These are phyloP conservation scores for Bujurquina vittata DNA, from an alignment of 2,113 vertebrate genomes.

Conservation along the genomic window DNA sequence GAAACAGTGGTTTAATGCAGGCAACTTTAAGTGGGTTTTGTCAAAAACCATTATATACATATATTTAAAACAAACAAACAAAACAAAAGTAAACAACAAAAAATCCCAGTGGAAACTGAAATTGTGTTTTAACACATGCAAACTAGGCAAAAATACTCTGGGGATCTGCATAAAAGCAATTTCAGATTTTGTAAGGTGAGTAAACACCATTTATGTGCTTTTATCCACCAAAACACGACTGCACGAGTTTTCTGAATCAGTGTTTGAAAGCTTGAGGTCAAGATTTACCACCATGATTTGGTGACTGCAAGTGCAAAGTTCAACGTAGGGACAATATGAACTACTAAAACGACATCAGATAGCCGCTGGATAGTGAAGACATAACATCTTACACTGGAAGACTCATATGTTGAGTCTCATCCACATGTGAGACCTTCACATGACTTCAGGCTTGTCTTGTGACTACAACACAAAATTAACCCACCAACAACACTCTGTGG, in stretches of 20 bases:
- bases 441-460: neutral
- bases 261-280: conserved; percentile 2
- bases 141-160: conserved; percentile 4
- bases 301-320: neutral
- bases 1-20: neutral
- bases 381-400: neutral
- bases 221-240: neutral
- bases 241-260: neutral
- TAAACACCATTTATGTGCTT: conserved; percentile 14
- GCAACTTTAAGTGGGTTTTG: neutral
- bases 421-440: neutral
- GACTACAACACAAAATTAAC: neutral
- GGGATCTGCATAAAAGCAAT: conserved; percentile 18
- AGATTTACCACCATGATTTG: neutral
- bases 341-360: neutral
- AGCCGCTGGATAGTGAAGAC: neutral
- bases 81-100: neutral
- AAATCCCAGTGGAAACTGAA: neutral
- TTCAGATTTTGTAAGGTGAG: conserved; percentile 8
- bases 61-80: neutral
- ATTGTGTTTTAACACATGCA: conserved; percentile 16
- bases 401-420: neutral
- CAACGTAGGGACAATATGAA: neutral
- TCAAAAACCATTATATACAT: neutral
- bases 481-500: neutral